Conservation (phyloP, 1,140 invertebrate species). For the Cydia amplana region DNA sequence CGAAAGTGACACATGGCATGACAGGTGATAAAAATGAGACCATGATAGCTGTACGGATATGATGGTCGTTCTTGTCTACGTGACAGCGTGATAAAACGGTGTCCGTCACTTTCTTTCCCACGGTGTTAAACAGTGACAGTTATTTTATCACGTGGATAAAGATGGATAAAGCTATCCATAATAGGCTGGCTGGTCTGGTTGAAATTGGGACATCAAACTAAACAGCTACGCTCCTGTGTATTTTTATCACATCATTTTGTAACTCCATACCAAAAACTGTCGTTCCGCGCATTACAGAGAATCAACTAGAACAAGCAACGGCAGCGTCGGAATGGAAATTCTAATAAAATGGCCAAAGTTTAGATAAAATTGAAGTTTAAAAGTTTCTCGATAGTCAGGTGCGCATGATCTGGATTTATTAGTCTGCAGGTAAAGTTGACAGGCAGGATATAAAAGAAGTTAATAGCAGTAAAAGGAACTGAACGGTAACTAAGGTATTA, state of each 20-base stretch:
- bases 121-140: too few relatives aligned
- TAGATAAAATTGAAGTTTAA: slow-evolving; percentile 20
- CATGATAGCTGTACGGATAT: too few relatives aligned
- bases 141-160: too few relatives aligned
- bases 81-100: too few relatives aligned
- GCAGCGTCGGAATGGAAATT: slow-evolving; percentile 14
- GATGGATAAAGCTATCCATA: too few relatives aligned
- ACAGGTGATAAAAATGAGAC: too few relatives aligned
- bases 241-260: not conserved
- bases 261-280: slow-evolving; percentile 1
- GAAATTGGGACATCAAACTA: too few relatives aligned
- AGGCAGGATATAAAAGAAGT: not conserved
- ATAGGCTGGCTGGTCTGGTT: too few relatives aligned
- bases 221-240: too few relatives aligned
- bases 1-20: too few relatives aligned
- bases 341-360: slow-evolving; percentile 14
- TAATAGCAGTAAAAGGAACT: not conserved
- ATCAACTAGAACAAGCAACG: not conserved
- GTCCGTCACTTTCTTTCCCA: too few relatives aligned
- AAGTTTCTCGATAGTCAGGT: slow-evolving; percentile 15
- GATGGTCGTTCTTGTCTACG: too few relatives aligned
- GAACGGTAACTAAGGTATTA: not conserved
- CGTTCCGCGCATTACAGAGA: not conserved
- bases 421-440: slow-evolving; percentile 13
- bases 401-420: slow-evolving; percentile 10